Evolutionary conservation across 2,888 invertebrate genomes (phyloP).

Genomic region (Hymenopus coronatus): DNA sequence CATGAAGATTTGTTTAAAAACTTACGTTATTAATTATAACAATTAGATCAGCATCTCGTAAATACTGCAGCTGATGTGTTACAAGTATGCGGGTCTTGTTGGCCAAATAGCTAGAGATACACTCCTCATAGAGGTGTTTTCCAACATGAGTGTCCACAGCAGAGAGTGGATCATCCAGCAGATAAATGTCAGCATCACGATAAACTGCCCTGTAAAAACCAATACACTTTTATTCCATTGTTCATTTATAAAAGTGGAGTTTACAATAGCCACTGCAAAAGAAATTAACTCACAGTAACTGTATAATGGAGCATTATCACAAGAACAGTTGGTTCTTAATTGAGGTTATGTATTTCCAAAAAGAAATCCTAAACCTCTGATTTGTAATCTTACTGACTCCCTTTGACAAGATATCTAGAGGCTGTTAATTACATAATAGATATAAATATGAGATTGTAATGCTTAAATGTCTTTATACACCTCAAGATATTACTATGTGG

Average conservation of each 20-base stretch:
- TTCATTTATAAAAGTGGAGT: neutral
- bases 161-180: slow-evolving; percentile 76
- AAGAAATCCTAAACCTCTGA: too few relatives aligned
- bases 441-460: too few relatives aligned
- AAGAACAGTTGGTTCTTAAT: too few relatives aligned
- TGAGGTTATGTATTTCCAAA: too few relatives aligned
- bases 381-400: too few relatives aligned
- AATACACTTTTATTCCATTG: neutral
- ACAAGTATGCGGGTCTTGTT: slow-evolving; percentile 71
- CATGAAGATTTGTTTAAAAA: slow-evolving; percentile 30
- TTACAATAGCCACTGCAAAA: neutral
- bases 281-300: neutral
- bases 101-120: slow-evolving; percentile 60
- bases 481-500: too few relatives aligned
- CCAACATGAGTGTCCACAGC: slow-evolving; percentile 79
- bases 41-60: slow-evolving; percentile 63
- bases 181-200: slow-evolving; percentile 70
- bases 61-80: slow-evolving; percentile 80
- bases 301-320: too few relatives aligned
- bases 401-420: too few relatives aligned
- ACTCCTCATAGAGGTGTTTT: slow-evolving; percentile 70
- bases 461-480: too few relatives aligned
- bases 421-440: too few relatives aligned
- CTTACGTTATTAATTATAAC: slow-evolving; percentile 65
- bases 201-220: slow-evolving; percentile 62